Percentiles rank a stretch among this genome's conserved stretches.
Evolutionary conservation across 2,797 vertebrate species (phyloP).

Genomic region (Scolopax bukidnonensis): DNA sequence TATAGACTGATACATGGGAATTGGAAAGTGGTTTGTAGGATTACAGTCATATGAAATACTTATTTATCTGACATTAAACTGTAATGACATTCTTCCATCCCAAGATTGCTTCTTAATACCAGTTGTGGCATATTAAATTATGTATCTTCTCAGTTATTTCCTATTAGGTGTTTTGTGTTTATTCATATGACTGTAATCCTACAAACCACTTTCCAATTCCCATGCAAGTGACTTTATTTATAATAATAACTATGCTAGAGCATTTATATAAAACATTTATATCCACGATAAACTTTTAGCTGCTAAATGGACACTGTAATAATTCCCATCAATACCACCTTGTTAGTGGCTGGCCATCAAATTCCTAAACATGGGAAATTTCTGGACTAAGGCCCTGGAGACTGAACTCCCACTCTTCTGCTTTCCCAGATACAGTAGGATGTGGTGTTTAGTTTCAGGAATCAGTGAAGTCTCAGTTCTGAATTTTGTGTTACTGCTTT

Average conservation of each 20-base stretch:
- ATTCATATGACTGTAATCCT: not conserved
- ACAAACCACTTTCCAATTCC: not conserved
- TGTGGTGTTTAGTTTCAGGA: not conserved
- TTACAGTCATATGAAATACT: too few relatives aligned
- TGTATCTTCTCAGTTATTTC: not conserved
- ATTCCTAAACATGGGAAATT: not conserved
- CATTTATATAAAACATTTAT: not conserved
- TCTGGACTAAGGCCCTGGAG: not conserved
- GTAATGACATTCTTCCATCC: not conserved
- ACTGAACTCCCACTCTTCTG: not conserved
- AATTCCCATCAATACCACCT: not conserved
- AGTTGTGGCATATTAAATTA: not conserved
- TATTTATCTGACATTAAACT: not conserved
- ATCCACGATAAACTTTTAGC: not conserved
- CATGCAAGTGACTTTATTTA: not conserved
- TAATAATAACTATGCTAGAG: not conserved
- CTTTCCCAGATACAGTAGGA: not conserved
- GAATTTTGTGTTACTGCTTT: not conserved
- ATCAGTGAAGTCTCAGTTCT: not conserved
- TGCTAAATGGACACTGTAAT: not conserved
- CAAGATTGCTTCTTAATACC: not conserved
- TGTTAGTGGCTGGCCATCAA: not conserved
- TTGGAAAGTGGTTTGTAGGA: too few relatives aligned
- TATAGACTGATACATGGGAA: not conserved
- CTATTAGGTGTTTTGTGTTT: not conserved